Conservation (phyloP, 2,888 invertebrate species). For the Euzophera pinguis region DNA sequence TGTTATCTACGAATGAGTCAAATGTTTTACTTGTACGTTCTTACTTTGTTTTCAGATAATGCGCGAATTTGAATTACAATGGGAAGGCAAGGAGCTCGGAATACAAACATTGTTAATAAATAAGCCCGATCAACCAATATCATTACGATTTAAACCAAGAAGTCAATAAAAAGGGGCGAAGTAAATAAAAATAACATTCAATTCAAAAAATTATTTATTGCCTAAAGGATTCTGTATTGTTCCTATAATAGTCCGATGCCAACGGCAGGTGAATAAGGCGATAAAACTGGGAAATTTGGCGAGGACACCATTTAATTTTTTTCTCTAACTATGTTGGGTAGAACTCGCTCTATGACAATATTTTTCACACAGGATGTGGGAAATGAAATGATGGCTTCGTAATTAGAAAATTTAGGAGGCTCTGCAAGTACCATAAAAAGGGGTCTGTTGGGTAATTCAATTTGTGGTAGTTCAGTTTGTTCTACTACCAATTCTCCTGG, state of each 20-base stretch:
- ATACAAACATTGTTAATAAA: constrained; percentile 87
- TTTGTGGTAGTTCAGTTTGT: background rate
- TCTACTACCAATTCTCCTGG: background rate
- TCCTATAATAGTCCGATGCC: constrained; percentile 2
- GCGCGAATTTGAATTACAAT: constrained; percentile 81
- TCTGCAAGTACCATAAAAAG: background rate
- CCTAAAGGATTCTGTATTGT: background rate
- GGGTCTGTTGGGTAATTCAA: background rate
- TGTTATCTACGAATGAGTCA: background rate
- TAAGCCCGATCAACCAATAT: constrained; percentile 86
- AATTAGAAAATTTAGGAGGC: background rate
- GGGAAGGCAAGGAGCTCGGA: constrained; percentile 83
- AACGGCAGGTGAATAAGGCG: constrained; percentile 10
- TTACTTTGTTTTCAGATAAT: constrained; percentile 75
- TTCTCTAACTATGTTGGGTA: constrained; percentile 31
- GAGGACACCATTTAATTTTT: constrained; percentile 8
- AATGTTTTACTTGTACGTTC: background rate
- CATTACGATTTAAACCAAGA: constrained; percentile 43
- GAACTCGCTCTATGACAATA: constrained; percentile 34
- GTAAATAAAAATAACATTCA: background rate
- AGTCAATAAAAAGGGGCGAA: constrained; percentile 13
- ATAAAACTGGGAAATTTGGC: constrained; percentile 14
- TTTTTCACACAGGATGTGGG: constrained; percentile 30
- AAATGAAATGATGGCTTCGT: constrained; percentile 4
- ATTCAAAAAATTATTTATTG: background rate